Conservation (phyloP, 2,888 invertebrate genomes). For the Agrochola lota region DNA sequence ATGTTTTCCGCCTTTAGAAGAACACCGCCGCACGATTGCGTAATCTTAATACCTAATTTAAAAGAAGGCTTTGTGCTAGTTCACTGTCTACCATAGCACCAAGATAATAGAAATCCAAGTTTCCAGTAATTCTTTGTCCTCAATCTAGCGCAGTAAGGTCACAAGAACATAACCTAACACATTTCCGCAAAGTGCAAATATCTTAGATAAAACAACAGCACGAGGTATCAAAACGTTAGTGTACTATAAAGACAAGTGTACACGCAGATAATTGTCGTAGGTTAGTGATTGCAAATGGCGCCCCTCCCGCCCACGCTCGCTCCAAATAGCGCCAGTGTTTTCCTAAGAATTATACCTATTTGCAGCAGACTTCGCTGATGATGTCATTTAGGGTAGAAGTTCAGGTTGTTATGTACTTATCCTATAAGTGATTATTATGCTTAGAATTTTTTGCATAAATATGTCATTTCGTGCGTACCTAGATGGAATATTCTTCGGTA, state of each 20-base stretch:
- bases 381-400: conserved; percentile 13
- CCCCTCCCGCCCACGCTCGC: conserved; percentile 30
- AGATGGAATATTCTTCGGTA: neutral
- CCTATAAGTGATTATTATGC: conserved; percentile 2
- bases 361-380: conserved; percentile 31
- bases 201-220: neutral
- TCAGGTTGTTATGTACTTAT: neutral
- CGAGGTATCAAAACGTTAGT: conserved; percentile 7
- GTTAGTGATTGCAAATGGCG: conserved; percentile 52
- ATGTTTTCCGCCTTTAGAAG: neutral
- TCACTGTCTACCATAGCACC: neutral
- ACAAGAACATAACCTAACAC: neutral
- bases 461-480: neutral
- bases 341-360: conserved; percentile 37
- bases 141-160: neutral
- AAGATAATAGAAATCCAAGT: neutral
- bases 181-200: neutral
- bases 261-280: conserved; percentile 53
- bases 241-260: conserved; percentile 14
- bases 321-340: conserved; percentile 40
- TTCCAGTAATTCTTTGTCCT: neutral
- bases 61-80: neutral
- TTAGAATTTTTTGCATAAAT: conserved; percentile 25
- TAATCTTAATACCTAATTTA: neutral
- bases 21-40: neutral